phyloP scores from a whole-genome alignment of 1,140 invertebrate genomes.

The Euwallacea similis region DNA sequence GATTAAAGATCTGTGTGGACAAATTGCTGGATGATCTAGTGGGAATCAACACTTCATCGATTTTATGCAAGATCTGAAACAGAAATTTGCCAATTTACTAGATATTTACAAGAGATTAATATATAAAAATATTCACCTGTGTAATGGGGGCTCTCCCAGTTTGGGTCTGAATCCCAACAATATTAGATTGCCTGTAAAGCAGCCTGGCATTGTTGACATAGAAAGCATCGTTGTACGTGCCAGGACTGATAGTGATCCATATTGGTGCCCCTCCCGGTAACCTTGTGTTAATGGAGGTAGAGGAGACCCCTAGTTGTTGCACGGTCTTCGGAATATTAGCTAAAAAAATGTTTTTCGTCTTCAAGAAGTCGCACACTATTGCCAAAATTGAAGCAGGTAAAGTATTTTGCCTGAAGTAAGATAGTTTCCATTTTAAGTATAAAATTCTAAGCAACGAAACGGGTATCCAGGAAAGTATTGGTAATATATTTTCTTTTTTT shows the following conservation, averaged over 20 bases:
- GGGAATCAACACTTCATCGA: conserved; percentile 78
- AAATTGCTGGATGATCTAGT: conserved; percentile 60
- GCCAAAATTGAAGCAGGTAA: too few relatives aligned
- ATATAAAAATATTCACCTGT: conserved; percentile 61
- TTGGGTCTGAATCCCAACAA: conserved; percentile 53
- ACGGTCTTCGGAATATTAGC: conserved; percentile 70
- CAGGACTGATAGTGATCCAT: conserved; percentile 70
- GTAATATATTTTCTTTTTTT: too few relatives aligned
- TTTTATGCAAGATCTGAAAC: conserved; percentile 74
- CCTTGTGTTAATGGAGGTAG: conserved; percentile 68
- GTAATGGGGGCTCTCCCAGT: conserved; percentile 59
- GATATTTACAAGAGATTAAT: too few relatives aligned
- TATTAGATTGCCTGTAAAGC: conserved; percentile 68
- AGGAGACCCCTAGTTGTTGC: conserved; percentile 62
- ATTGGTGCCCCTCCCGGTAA: conserved; percentile 78
- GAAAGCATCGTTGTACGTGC: conserved; percentile 65
- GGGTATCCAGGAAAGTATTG: too few relatives aligned
- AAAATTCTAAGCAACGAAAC: too few relatives aligned
- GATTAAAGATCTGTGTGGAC: conserved; percentile 69
- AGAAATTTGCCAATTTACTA: background rate
- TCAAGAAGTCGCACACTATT: too few relatives aligned
- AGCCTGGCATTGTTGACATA: conserved; percentile 82
- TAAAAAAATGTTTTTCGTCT: conserved; percentile 51
- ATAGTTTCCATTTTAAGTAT: too few relatives aligned
- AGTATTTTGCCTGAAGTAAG: too few relatives aligned